phyloP scores from a whole-genome alignment of 2,113 vertebrate species.

The Salvelinus sp. region DNA sequence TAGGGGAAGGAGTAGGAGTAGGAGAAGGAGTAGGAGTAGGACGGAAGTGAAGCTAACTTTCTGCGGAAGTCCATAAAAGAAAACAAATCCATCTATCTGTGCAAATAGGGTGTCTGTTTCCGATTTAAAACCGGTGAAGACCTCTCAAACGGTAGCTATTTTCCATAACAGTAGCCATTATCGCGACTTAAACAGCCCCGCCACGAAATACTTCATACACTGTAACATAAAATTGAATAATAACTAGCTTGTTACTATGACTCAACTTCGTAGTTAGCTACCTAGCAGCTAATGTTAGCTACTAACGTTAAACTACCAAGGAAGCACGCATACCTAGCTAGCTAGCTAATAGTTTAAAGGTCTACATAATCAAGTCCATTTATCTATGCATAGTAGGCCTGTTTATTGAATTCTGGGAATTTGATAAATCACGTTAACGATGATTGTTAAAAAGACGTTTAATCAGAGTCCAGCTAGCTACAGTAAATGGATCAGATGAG shows the following conservation, averaged over 20 bases:
- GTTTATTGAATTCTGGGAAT: background rate
- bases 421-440: background rate
- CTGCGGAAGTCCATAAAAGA: constrained; percentile 68
- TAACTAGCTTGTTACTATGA: background rate
- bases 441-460: no score
- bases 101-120: no score
- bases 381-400: background rate
- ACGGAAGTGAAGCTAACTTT: constrained; percentile 50
- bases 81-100: constrained; percentile 57
- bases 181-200: background rate
- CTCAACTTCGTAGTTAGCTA: no score
- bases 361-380: background rate
- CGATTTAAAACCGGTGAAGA: constrained; percentile 17
- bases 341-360: background rate
- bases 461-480: no score
- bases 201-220: constrained; percentile 5
- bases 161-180: background rate
- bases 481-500: no score
- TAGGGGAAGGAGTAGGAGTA: no score
- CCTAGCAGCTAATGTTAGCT: no score
- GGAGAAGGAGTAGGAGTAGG: no score
- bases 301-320: background rate
- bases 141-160: background rate
- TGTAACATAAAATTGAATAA: constrained; percentile 38
- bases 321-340: background rate